Evolutionary conservation across 2,113 vertebrate genomes (phyloP).

Genomic region (Struthidea cinerea): DNA sequence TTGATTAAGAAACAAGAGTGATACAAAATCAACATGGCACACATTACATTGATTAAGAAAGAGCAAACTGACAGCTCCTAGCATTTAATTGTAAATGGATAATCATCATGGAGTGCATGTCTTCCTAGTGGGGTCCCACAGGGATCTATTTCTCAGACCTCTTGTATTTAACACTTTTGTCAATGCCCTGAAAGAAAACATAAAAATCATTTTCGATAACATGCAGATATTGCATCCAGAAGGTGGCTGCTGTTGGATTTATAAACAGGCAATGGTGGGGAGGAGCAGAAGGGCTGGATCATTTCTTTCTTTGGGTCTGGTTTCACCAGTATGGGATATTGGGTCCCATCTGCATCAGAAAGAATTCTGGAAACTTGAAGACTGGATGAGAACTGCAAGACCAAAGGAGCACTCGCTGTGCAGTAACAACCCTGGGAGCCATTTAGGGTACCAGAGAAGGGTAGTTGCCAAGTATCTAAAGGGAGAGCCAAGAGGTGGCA

Average conservation of each 20-base stretch:
- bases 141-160: conserved; percentile 56
- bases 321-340: background rate
- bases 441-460: background rate
- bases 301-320: background rate
- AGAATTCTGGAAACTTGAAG: background rate
- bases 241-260: background rate
- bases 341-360: background rate
- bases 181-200: conserved; percentile 44
- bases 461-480: background rate
- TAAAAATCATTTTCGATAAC: conserved; percentile 16
- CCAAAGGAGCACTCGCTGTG: background rate
- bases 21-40: conserved; percentile 70
- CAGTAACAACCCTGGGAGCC: background rate
- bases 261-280: background rate
- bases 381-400: background rate
- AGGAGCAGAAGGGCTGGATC: background rate
- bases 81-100: conserved; percentile 67
- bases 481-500: background rate
- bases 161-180: conserved; percentile 53
- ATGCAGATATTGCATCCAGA: background rate
- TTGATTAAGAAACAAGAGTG: conserved; percentile 68
- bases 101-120: conserved; percentile 58
- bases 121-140: conserved; percentile 46
- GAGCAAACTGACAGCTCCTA: conserved; percentile 63
- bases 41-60: conserved; percentile 67